A percentile compares a stretch with the other conserved stretches of the same genome.
These are phyloP conservation scores for Megathymus violae DNA, from an alignment of 1,140 invertebrate species.

Conservation along the genomic window DNA sequence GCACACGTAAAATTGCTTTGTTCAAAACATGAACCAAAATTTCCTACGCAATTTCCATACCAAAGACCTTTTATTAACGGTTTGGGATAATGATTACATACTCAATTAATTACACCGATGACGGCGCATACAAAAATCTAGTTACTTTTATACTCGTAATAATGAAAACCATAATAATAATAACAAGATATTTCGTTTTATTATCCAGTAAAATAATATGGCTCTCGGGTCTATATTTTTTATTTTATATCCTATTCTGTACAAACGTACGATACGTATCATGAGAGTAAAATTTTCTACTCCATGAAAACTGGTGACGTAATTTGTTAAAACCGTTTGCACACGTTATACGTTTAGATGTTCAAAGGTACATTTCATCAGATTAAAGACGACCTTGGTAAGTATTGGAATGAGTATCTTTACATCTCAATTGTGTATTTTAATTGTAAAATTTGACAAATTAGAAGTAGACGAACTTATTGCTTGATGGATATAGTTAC, in stretches of 20 bases:
- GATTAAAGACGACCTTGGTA: no score
- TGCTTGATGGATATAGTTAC: no score
- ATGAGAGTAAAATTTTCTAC: slow-evolving; percentile 1
- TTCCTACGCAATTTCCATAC: no score
- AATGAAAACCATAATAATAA: not conserved
- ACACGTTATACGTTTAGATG: not conserved
- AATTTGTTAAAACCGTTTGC: not conserved
- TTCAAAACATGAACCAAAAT: no score
- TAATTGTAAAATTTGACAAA: no score
- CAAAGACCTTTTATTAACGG: no score
- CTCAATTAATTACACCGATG: not conserved
- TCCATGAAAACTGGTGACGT: not conserved
- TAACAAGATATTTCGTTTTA: not conserved
- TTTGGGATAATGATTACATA: no score
- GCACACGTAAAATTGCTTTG: no score
- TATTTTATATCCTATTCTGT: not conserved
- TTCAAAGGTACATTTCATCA: not conserved
- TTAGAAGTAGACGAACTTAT: no score
- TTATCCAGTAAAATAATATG: not conserved
- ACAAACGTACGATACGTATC: not conserved
- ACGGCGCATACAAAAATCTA: not conserved
- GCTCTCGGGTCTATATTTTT: not conserved
- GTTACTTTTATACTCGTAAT: not conserved
- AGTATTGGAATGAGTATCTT: no score
- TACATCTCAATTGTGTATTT: no score